Base-by-base conservation (phyloP, 1,140 invertebrate genomes). In the Aporrectodea caliginosa region DNA sequence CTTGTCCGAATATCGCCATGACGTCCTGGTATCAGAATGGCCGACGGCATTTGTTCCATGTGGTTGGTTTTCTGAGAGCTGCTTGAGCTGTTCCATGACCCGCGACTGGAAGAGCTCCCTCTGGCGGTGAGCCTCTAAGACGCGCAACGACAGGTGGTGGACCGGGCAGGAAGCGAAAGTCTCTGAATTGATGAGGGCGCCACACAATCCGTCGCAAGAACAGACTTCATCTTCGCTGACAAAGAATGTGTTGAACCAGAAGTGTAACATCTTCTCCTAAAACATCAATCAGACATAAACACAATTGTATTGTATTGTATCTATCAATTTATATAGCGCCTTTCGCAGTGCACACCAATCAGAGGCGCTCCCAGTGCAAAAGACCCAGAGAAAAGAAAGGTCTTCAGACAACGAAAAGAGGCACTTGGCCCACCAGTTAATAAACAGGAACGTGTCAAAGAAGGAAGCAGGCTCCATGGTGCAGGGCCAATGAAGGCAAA, bases 241-340 rank as follows among this genome's bases (percentile, higher is more conserved):
- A 89, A 98, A 98, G 90, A 93, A 97, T 75, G 96, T 97, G 89
- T 98, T 98, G 86, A 98, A 94, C 95, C 96, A 98, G 90, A 96
- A 95, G 88, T 96, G 94, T 89, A 97, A 97, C 85, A 96, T 90
- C 87, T 94, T 94, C 86, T 96, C 93, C 91, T 94, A 85, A 32
- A 88, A 85, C 32, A 68, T 35, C n/a, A n/a, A n/a, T n/a, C n/a
- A n/a, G n/a, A n/a, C n/a, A n/a, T n/a, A n/a, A n/a, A n/a, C n/a
- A n/a, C n/a, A n/a, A n/a, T n/a, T n/a, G n/a, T n/a, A n/a, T n/a
- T n/a, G n/a, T n/a, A n/a, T n/a, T n/a, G n/a, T n/a, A n/a, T n/a
- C n/a, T n/a, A n/a, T n/a, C n/a, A n/a, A n/a, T n/a, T n/a, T n/a
- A n/a, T n/a, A n/a, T n/a, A n/a, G n/a, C n/a, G n/a, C n/a, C n/a